Evolutionary conservation across 2,797 vertebrate genomes (phyloP).

Genomic region (Sebastes iracundus): DNA sequence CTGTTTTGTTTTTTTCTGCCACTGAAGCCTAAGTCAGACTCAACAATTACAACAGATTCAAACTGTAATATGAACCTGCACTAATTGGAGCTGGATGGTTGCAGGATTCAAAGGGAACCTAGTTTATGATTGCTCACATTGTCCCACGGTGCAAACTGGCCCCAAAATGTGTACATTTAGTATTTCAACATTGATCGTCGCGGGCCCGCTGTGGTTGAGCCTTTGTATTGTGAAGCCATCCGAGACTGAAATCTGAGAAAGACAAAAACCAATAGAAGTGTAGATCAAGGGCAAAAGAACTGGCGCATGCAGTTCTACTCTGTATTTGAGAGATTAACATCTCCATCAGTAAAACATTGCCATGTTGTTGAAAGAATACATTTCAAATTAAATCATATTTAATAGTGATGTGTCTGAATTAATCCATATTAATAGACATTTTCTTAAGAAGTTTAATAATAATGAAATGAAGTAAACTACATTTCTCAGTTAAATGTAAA

Average conservation of each 20-base stretch:
- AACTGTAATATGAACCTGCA: constrained; percentile 4
- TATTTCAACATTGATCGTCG: not conserved
- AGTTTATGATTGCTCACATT: constrained; percentile 6
- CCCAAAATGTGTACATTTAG: constrained; percentile 3
- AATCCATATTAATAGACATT: not conserved
- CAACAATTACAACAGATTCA: constrained; percentile 11
- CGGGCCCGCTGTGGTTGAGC: not conserved
- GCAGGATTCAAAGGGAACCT: not conserved
- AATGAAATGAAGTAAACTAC: not conserved
- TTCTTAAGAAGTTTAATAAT: not conserved
- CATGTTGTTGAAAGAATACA: not conserved
- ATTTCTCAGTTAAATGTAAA: not conserved
- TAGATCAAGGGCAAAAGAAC: not conserved
- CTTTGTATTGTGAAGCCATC: not conserved
- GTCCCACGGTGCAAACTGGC: not conserved
- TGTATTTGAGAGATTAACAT: not conserved
- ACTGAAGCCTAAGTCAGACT: constrained; percentile 60
- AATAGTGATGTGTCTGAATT: not conserved
- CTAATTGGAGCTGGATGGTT: constrained; percentile 27
- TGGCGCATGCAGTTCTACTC: not conserved
- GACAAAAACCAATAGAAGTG: not conserved
- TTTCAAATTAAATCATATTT: not conserved
- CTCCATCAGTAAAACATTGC: not conserved
- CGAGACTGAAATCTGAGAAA: constrained; percentile 3
- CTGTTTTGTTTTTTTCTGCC: constrained; percentile 4